Evolutionary conservation across 1,140 invertebrate species (phyloP), one percentile per base, ranked within the genome.

Genomic region (Drosophila tsacasi): DNA sequence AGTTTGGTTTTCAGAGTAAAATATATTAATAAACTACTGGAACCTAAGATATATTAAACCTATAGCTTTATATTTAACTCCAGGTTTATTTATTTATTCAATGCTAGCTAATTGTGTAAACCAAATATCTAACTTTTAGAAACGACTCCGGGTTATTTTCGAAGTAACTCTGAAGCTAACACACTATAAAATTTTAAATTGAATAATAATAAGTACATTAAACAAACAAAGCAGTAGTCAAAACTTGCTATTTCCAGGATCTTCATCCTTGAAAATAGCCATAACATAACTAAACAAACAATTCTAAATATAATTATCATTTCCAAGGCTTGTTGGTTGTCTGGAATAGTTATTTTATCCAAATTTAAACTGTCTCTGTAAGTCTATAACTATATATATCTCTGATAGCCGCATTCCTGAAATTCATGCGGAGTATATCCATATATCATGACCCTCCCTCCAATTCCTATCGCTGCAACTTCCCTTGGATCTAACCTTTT

Each of bases 401-500:
- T 35, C 9, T 17, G 5, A 13, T 19, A 32, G 15, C 47, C 9
- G n/a, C 47, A 49, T 19, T 59, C 25, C 5, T n/a, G 10, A 15
- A 61, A 50, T 60, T 23, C 19, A 13, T 54, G 3, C 6, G 17
- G 10, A 46, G 10, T 23, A 7, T 50, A 49, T n/a, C 10, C 7
- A 7, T 35, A 50, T 23, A n/a, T 25, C 15, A 23, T 35, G 8
- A 3, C 35, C 32, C 37, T 25, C n/a, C 10, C 9, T 19, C n/a
- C 8, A 19, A 19, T 68, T 52, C 27, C 23, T 47, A 69, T 58
- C 68, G 15, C 40, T 37, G 30, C 5, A 21, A 60, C 27, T 52
- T 73, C 46, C 64, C 23, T 50, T n/a, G n/a, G 59, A 60, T 52
- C 21, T 60, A 73, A 59, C 39, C 40, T 49, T 49, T 50, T 73